These are phyloP conservation scores for Hydrozoanthus gracilis DNA, from an alignment of 92 coral and sea anemone genomes.

Conservation along the genomic window DNA sequence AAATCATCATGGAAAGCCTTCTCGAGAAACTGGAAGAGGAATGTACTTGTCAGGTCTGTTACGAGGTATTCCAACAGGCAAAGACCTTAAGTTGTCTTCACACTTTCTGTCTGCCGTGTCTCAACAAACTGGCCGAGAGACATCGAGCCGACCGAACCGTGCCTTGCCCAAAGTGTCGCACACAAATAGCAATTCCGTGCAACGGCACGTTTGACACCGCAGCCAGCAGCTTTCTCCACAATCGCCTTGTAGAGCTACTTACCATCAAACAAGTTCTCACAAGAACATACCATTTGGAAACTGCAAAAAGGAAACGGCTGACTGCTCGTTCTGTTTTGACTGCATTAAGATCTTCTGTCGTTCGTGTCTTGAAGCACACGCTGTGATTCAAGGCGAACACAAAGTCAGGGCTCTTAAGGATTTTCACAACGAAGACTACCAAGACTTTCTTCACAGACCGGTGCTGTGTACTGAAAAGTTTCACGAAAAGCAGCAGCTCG, in stretches of 20 bases:
- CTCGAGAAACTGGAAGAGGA: conserved; percentile 24
- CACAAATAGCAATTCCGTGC: conserved; percentile 7
- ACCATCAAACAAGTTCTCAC: conserved; percentile 20
- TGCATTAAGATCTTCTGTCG: conserved; percentile 23
- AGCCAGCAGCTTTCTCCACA: conserved; percentile 11
- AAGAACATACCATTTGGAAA: neutral
- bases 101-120: conserved; percentile 39
- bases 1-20: conserved; percentile 12
- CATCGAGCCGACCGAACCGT: conserved; percentile 18
- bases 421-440: conserved; percentile 7
- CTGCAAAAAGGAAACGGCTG: conserved; percentile 19
- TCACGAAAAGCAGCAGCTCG: conserved; percentile 9
- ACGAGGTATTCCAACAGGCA: conserved; percentile 19
- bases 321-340: conserved; percentile 39
- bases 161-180: conserved; percentile 33
- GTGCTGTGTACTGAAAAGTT: conserved; percentile 27
- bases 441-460: conserved; percentile 31
- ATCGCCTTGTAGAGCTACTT: conserved; percentile 18
- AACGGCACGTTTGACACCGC: conserved; percentile 18
- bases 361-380: conserved; percentile 2
- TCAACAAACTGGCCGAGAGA: conserved; percentile 38
- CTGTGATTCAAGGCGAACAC: conserved; percentile 4
- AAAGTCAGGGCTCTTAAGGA: conserved; percentile 24
- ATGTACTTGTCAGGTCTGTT: conserved; percentile 18
- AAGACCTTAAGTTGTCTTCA: conserved; percentile 23